Conservation (phyloP, 2,888 invertebrate genomes). For the Dromius quadrimaculatus region DNA sequence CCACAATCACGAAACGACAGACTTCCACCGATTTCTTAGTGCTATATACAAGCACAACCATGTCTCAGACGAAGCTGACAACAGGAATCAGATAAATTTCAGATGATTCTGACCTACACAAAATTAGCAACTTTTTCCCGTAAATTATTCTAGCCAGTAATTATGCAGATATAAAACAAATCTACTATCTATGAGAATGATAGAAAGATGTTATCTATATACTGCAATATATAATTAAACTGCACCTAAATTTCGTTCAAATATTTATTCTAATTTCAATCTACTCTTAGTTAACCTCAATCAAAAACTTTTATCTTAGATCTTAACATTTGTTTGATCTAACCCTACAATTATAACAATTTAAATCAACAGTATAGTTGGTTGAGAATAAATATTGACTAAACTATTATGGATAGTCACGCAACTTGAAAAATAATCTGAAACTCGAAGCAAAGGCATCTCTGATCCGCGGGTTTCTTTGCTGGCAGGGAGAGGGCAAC, state of each 20-base stretch:
- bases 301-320: not conserved
- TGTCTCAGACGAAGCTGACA: too few species aligned
- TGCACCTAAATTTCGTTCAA: conserved; percentile 11
- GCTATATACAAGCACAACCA: too few species aligned
- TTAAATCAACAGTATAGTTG: not conserved
- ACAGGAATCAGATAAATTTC: too few species aligned
- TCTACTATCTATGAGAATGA: not conserved
- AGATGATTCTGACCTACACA: too few species aligned
- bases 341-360: conserved; percentile 9
- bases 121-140: not conserved
- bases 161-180: conserved; percentile 26
- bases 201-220: conserved; percentile 17
- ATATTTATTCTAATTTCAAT: conserved; percentile 18
- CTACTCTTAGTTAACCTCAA: not conserved
- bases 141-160: not conserved
- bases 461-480: conserved; percentile 18
- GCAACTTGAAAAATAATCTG: conserved; percentile 37
- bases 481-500: conserved; percentile 7
- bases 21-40: too few species aligned
- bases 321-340: not conserved
- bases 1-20: too few species aligned
- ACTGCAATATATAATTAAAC: conserved; percentile 14
- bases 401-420: conserved; percentile 13
- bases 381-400: conserved; percentile 28
- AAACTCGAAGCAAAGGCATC: conserved; percentile 6